Conservation (phyloP, 2,113 vertebrate genomes). For the Siphamia tubifer region DNA sequence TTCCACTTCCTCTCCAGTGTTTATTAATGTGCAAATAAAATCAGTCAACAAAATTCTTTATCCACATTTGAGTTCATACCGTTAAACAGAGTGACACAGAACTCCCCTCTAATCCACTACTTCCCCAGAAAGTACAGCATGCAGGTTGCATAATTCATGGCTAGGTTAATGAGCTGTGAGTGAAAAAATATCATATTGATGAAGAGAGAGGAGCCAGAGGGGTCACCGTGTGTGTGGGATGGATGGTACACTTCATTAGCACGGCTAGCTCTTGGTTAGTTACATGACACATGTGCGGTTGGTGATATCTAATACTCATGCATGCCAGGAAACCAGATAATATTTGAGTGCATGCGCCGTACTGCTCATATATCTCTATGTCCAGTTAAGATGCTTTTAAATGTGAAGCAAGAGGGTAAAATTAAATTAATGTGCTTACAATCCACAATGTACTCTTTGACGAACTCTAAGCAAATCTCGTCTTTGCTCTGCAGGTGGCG, state of each 20-base stretch:
- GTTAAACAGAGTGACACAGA: constrained; percentile 13
- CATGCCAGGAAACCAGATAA: constrained; percentile 14
- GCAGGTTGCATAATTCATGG: constrained; percentile 56
- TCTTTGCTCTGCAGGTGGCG: constrained; percentile 60
- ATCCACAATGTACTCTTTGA: constrained; percentile 69
- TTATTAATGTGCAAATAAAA: constrained; percentile 16
- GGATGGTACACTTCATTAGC: constrained; percentile 47
- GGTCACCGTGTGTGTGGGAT: constrained; percentile 57
- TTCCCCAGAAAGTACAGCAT: constrained; percentile 32
- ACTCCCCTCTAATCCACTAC: constrained; percentile 11
- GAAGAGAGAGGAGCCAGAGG: constrained; percentile 32
- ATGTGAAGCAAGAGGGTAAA: not conserved
- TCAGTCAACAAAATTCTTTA: not conserved
- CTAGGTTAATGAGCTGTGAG: constrained; percentile 56
- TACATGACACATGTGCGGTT: constrained; percentile 16
- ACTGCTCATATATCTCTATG: not conserved
- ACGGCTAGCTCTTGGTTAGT: constrained; percentile 24
- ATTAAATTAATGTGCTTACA: constrained; percentile 51
- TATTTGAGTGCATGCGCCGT: constrained; percentile 14
- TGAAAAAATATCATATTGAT: constrained; percentile 58
- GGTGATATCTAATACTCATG: constrained; percentile 3
- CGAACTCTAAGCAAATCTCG: constrained; percentile 65
- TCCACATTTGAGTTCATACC: constrained; percentile 1
- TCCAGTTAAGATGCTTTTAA: not conserved
- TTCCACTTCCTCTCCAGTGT: not conserved